Percentiles rank a stretch among this genome's conserved stretches.
Conservation (phyloP, 2,888 invertebrate species). For the Aspidapion aeneum region DNA sequence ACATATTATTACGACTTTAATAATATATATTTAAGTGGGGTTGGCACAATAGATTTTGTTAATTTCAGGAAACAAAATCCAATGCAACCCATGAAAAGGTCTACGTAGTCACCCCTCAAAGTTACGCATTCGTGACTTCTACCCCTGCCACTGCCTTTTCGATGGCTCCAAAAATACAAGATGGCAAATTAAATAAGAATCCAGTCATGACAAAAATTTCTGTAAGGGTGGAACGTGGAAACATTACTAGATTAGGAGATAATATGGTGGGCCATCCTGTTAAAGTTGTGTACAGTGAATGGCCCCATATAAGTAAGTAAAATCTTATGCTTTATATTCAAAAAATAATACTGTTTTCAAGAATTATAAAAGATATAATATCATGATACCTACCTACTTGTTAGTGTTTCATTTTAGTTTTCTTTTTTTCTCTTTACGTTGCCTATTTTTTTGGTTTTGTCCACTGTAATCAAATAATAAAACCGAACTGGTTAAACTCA, state of each 20-base stretch:
- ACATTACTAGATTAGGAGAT: slow-evolving; percentile 21
- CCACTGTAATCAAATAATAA: too few species aligned
- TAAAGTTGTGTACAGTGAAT: slow-evolving; percentile 47
- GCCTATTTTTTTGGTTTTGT: too few species aligned
- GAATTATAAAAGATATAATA: too few species aligned
- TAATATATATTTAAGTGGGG: too few species aligned
- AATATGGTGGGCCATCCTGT: slow-evolving; percentile 31
- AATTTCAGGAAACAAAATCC: slow-evolving; percentile 46
- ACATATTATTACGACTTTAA: too few species aligned
- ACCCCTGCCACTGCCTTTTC: slow-evolving; percentile 39
- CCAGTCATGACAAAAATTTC: slow-evolving; percentile 33
- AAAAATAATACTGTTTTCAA: too few species aligned
- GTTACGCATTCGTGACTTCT: slow-evolving; percentile 48
- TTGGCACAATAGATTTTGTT: too few species aligned
- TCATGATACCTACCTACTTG: too few species aligned
- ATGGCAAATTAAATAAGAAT: slow-evolving; percentile 28
- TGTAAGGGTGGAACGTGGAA: slow-evolving; percentile 34
- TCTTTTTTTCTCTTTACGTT: slow-evolving; percentile 5
- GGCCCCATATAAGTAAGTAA: slow-evolving; percentile 51
- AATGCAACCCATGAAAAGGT: slow-evolving; percentile 77
- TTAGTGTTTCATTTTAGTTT: too few species aligned
- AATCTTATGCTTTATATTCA: slow-evolving; percentile 25
- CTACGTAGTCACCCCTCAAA: slow-evolving; percentile 78
- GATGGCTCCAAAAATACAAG: slow-evolving; percentile 42
- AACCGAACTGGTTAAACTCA: too few species aligned